Percentiles rank a stretch among this genome's conserved stretches.
phyloP scores from a whole-genome alignment of 2,113 vertebrate genomes.

The Spilogale gracilis region DNA sequence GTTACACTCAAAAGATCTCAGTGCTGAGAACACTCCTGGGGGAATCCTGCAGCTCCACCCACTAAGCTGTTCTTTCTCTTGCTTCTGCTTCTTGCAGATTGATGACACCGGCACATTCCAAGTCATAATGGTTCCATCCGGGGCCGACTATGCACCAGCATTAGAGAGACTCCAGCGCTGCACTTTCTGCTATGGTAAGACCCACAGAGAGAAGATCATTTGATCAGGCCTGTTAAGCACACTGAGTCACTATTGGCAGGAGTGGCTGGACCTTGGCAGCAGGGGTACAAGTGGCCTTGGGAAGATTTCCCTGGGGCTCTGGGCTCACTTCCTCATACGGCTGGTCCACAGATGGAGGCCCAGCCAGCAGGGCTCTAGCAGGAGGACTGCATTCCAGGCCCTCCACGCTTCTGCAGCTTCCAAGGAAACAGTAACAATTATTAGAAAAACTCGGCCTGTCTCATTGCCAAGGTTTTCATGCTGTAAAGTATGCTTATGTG shows the following conservation, averaged over 20 bases:
- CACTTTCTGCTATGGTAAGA: slow-evolving; percentile 87
- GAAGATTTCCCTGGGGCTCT: neutral
- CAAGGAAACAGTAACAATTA: neutral
- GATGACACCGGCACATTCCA: slow-evolving; percentile 83
- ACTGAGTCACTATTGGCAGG: neutral
- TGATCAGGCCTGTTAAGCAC: neutral
- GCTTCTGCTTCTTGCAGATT: slow-evolving; percentile 73
- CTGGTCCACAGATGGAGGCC: neutral
- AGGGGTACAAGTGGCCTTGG: fast-evolving
- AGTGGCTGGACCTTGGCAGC: neutral
- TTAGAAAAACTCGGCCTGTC: slow-evolving; percentile 6
- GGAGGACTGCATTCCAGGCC: neutral
- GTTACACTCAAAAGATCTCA: neutral
- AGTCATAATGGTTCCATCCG: slow-evolving; percentile 69
- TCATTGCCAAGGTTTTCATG: slow-evolving; percentile 19
- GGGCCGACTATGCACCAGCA: neutral
- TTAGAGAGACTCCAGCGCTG: slow-evolving; percentile 79
- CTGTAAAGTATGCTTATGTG: neutral
- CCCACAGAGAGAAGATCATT: neutral
- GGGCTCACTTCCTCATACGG: neutral
- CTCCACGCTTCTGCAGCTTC: neutral
- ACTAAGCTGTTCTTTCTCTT: neutral
- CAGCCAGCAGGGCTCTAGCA: neutral
- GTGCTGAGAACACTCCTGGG: neutral
- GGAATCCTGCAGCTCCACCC: neutral